Conservation (phyloP, 1,140 invertebrate genomes). For the Anadara kagoshimensis region DNA sequence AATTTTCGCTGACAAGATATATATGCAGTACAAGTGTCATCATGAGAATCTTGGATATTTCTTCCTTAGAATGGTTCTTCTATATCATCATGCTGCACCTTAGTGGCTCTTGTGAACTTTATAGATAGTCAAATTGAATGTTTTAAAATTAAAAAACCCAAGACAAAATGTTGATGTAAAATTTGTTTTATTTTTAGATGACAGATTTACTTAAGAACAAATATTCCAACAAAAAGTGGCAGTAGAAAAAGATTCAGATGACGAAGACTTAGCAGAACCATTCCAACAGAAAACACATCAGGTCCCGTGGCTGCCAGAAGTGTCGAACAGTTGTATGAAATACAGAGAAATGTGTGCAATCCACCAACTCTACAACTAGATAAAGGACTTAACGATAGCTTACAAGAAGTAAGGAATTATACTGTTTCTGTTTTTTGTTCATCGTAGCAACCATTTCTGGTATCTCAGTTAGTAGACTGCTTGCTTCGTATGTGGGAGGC, state of each 20-base stretch:
- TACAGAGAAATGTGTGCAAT: background rate
- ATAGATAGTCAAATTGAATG: background rate
- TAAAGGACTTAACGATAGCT: background rate
- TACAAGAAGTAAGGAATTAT: constrained; percentile 9
- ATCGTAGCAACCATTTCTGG: no score
- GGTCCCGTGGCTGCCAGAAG: constrained; percentile 1
- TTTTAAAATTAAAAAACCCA: background rate
- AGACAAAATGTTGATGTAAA: background rate
- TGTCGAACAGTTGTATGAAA: constrained; percentile 9
- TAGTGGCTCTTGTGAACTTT: no score
- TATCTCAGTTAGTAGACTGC: no score
- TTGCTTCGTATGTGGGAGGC: no score
- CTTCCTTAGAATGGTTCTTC: no score
- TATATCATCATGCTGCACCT: no score
- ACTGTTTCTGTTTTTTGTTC: background rate
- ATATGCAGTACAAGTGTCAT: no score
- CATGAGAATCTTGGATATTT: no score
- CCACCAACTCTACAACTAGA: background rate
- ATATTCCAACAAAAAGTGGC: constrained; percentile 48
- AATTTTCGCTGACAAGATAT: no score
- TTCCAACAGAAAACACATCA: background rate
- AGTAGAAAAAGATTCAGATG: constrained; percentile 17
- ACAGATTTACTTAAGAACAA: constrained; percentile 55
- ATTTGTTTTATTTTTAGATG: constrained; percentile 42
- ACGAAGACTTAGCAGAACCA: constrained; percentile 23